These are phyloP conservation scores for Rhabdomys pumilio DNA, from an alignment of 2,797 vertebrate species.

Conservation along the genomic window DNA sequence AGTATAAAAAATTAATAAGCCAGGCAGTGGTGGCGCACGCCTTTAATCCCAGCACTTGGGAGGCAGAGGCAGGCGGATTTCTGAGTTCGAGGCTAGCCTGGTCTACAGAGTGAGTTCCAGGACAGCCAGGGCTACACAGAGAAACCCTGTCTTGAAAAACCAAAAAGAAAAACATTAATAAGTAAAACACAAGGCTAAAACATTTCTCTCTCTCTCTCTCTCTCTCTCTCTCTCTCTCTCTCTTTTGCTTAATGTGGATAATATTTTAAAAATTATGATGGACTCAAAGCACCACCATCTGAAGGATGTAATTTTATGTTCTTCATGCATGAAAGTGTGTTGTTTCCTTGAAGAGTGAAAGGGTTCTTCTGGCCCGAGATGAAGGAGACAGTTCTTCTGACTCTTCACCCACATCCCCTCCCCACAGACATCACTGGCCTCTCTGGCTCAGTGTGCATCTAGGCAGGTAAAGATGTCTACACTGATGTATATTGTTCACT, in stretches of 20 bases:
- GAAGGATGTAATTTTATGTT: background rate
- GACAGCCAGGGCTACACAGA: too few species aligned
- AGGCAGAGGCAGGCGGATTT: too few species aligned
- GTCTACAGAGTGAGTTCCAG: too few species aligned
- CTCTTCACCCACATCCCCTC: background rate
- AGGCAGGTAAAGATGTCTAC: background rate
- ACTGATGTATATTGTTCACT: background rate
- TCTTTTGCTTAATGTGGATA: constrained; percentile 37
- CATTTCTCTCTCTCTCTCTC: background rate
- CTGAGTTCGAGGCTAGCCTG: too few species aligned
- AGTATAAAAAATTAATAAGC: background rate
- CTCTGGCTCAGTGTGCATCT: background rate
- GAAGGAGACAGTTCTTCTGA: background rate
- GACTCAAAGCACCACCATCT: background rate
- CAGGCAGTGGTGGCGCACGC: too few species aligned
- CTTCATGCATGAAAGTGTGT: background rate
- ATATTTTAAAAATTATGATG: background rate
- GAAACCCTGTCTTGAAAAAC: too few species aligned
- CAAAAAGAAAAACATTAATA: background rate
- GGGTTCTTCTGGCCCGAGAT: background rate
- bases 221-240: background rate
- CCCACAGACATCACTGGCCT: too few species aligned
- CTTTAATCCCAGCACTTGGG: too few species aligned
- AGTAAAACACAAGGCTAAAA: background rate
- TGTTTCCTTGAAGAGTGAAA: background rate